Evolutionary conservation across 2,113 vertebrate genomes (phyloP).

Genomic region (Sceloporus tristichus): DNA sequence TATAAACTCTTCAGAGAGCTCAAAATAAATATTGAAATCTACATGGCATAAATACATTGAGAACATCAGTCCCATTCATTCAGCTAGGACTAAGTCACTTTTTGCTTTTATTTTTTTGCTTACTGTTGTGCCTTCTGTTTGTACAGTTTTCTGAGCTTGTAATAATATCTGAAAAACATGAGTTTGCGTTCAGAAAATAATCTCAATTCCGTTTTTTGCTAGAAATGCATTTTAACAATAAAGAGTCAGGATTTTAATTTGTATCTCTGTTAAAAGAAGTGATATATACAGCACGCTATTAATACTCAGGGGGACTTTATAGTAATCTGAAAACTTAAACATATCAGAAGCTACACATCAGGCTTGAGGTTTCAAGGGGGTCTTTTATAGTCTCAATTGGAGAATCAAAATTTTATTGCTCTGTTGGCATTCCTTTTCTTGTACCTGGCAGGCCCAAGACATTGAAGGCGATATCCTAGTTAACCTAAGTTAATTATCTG

Average conservation of each 20-base stretch:
- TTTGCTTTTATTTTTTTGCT: background rate
- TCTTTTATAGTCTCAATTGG: too few relatives aligned
- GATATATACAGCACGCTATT: background rate
- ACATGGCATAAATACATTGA: background rate
- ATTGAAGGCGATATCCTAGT: too few relatives aligned
- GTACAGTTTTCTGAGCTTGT: constrained; percentile 41
- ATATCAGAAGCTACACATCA: background rate
- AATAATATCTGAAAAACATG: constrained; percentile 55
- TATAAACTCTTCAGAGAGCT: background rate
- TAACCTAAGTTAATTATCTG: too few relatives aligned
- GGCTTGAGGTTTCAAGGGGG: too few relatives aligned
- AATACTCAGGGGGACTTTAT: background rate
- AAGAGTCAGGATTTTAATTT: background rate
- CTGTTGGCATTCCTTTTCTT: too few relatives aligned
- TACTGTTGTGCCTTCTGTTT: background rate
- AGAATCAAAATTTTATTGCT: too few relatives aligned
- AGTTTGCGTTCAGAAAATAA: background rate
- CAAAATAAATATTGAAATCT: background rate
- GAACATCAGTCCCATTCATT: background rate
- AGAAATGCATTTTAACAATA: background rate
- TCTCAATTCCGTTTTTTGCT: background rate
- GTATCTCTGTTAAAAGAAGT: background rate
- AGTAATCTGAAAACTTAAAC: background rate
- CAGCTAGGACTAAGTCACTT: background rate
- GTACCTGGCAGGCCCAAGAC: too few relatives aligned